Evolutionary conservation across 2,113 vertebrate genomes (phyloP).

Genomic region (Clarias batrachus): DNA sequence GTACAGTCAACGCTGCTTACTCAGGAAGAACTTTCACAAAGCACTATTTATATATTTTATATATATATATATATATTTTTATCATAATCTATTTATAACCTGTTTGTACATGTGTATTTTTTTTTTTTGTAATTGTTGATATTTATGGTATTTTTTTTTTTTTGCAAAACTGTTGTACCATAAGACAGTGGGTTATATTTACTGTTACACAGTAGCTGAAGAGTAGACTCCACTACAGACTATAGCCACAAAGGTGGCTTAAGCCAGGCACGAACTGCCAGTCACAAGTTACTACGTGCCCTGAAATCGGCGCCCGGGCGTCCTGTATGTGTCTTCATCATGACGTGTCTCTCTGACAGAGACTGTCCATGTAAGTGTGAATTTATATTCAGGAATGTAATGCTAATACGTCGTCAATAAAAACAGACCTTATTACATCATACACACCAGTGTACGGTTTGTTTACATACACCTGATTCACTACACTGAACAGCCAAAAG

Average conservation of each 20-base stretch:
- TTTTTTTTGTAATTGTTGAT: conserved; percentile 26
- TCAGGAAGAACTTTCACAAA: conserved; percentile 28
- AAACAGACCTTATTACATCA: background rate
- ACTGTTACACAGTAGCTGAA: conserved; percentile 30
- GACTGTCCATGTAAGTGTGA: background rate
- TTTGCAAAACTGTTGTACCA: conserved; percentile 12
- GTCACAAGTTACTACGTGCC: background rate
- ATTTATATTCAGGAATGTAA: conserved; percentile 15
- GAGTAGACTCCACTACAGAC: conserved; percentile 44
- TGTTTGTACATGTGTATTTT: conserved; percentile 17
- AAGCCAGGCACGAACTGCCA: background rate
- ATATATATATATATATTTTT: background rate
- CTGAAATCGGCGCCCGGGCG: background rate
- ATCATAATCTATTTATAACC: conserved; percentile 23
- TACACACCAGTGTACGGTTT: no score
- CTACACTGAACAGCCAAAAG: background rate
- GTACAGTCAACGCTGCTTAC: conserved; percentile 3
- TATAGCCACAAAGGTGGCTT: background rate
- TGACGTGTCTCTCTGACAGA: background rate
- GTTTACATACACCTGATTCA: background rate
- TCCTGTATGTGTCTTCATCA: background rate
- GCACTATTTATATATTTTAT: conserved; percentile 41
- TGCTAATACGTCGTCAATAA: background rate
- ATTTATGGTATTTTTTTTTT: conserved; percentile 32
- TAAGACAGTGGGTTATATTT: conserved; percentile 30